Evolutionary conservation across 1,140 invertebrate species (phyloP).

Genomic region (Pygmarrhopalites habei): DNA sequence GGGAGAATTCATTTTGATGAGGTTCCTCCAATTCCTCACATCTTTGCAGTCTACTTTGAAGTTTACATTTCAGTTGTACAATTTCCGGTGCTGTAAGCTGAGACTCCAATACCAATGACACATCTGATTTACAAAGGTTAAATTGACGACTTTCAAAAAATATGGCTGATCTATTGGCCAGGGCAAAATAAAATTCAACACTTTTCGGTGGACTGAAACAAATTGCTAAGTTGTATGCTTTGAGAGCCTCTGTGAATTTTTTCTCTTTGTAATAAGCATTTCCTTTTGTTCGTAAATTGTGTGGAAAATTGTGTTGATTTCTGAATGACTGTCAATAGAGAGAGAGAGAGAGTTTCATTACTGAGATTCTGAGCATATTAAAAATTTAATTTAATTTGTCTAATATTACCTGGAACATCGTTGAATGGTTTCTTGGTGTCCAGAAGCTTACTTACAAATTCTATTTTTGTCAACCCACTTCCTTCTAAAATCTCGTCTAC

Average conservation of each 20-base stretch:
- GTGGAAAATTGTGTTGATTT: background rate
- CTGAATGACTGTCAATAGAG: background rate
- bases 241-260: constrained; percentile 23
- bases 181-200: constrained; percentile 1
- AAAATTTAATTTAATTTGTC: no score
- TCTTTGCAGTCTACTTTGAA: background rate
- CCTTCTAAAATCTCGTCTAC: no score
- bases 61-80: background rate
- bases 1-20: background rate
- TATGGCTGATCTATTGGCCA: constrained; percentile 21
- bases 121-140: background rate
- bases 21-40: background rate
- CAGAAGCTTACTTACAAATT: no score
- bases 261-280: constrained; percentile 11
- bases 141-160: background rate
- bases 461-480: no score
- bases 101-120: constrained; percentile 3
- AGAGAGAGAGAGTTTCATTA: no score
- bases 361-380: no score
- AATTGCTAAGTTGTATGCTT: constrained; percentile 26
- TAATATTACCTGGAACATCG: no score
- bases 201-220: constrained; percentile 14
- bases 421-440: no score
- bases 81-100: background rate
- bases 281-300: background rate